Conservation (phyloP, 2,113 vertebrate genomes). For the Pseudopipra pipra region DNA sequence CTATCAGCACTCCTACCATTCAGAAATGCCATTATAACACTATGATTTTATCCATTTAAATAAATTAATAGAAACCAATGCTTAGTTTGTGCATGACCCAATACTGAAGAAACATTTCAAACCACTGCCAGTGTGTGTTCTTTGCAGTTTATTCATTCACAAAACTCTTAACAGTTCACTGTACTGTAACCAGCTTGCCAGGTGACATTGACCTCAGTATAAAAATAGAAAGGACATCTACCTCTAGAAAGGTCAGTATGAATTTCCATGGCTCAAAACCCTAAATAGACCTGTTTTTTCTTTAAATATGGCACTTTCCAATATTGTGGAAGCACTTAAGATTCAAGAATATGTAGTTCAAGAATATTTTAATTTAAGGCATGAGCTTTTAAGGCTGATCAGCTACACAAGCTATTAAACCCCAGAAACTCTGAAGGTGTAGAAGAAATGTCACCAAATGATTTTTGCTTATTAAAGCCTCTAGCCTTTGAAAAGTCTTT, state of each 20-base stretch:
- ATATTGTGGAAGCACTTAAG: background rate
- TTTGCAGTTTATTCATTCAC: constrained; percentile 56
- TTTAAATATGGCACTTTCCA: background rate
- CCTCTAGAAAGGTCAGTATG: constrained; percentile 7
- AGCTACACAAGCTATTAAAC: background rate
- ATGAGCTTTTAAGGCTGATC: background rate
- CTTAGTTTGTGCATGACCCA: background rate
- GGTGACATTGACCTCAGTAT: constrained; percentile 48
- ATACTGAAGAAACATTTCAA: background rate
- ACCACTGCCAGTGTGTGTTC: background rate
- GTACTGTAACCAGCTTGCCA: constrained; percentile 23
- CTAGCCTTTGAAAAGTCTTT: background rate
- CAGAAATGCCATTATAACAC: background rate
- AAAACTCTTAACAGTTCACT: constrained; percentile 17
- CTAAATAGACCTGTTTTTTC: background rate
- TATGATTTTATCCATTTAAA: background rate
- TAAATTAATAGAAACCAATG: background rate
- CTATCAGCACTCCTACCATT: background rate
- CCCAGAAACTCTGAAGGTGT: background rate
- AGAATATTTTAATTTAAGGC: background rate
- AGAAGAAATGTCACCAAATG: background rate
- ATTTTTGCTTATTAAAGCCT: background rate
- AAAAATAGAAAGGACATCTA: constrained; percentile 49
- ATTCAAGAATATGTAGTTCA: background rate
- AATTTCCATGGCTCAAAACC: background rate